A percentile compares a stretch with the other conserved stretches of the same genome.
Conservation (phyloP, 2,888 invertebrate species). For the Agriopis marginaria region DNA sequence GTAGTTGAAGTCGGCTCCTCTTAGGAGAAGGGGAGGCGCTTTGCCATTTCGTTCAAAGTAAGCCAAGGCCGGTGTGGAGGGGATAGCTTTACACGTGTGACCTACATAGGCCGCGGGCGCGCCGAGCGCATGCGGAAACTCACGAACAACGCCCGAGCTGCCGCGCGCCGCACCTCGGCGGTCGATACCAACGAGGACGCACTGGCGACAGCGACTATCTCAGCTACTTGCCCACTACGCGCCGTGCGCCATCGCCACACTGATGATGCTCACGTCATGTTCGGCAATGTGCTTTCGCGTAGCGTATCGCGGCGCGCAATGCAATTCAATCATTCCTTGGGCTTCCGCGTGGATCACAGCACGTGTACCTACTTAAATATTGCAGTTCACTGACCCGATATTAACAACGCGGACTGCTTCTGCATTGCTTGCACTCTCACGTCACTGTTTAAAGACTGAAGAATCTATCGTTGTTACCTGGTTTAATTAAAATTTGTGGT, state of each 20-base stretch:
- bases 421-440: not conserved
- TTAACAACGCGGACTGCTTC: not conserved
- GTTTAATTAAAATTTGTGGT: not conserved
- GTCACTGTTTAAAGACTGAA: not conserved
- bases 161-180: constrained; percentile 59
- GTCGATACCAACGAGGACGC: constrained; percentile 20
- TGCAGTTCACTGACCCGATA: constrained; percentile 4
- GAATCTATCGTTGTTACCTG: not conserved
- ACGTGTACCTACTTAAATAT: not conserved
- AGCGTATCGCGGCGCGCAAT: not conserved
- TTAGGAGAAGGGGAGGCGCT: constrained; percentile 74
- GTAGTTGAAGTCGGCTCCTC: constrained; percentile 38
- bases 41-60: constrained; percentile 78
- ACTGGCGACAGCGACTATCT: constrained; percentile 1
- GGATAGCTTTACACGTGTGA: constrained; percentile 86
- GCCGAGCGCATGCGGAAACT: constrained; percentile 70
- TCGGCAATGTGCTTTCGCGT: not conserved
- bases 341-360: not conserved
- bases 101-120: constrained; percentile 76
- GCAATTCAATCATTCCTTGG: not conserved
- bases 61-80: constrained; percentile 84
- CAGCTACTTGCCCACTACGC: not conserved
- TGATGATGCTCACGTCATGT: not conserved
- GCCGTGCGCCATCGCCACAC: not conserved
- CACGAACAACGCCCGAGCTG: constrained; percentile 57